These are phyloP conservation scores for Nettapus auritus DNA, from an alignment of 2,113 vertebrate genomes.

Conservation along the genomic window DNA sequence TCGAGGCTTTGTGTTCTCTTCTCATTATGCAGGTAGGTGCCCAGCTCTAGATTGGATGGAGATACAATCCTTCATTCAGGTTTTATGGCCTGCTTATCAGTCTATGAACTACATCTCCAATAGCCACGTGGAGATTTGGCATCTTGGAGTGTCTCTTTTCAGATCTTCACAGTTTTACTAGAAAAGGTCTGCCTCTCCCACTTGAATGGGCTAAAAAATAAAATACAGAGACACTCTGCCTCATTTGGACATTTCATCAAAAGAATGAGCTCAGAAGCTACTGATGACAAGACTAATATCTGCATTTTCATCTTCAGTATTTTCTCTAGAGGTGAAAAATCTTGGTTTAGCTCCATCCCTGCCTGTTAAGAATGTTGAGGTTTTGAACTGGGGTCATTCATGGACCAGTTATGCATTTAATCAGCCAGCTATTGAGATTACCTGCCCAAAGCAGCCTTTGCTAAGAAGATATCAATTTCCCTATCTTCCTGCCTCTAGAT, in stretches of 20 bases:
- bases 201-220: neutral
- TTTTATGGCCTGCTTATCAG: neutral
- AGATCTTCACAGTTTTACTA: neutral
- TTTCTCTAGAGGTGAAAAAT: neutral
- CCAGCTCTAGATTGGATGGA: neutral
- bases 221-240: neutral
- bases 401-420: neutral
- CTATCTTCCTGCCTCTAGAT: neutral
- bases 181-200: neutral
- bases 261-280: neutral
- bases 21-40: neutral
- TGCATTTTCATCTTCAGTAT: neutral
- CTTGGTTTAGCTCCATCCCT: neutral
- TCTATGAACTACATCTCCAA: neutral
- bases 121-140: neutral
- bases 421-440: neutral
- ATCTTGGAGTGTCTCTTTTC: neutral
- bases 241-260: neutral
- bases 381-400: neutral
- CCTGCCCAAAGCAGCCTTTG: neutral
- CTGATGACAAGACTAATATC: neutral
- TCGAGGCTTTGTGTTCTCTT: neutral
- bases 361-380: accelerated
- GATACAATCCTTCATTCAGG: neutral
- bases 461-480: neutral